A percentile compares a stretch with the other conserved stretches of the same genome.
Evolutionary conservation across 2,888 invertebrate genomes (phyloP).

Genomic region (Drosophila neotestacea): DNA sequence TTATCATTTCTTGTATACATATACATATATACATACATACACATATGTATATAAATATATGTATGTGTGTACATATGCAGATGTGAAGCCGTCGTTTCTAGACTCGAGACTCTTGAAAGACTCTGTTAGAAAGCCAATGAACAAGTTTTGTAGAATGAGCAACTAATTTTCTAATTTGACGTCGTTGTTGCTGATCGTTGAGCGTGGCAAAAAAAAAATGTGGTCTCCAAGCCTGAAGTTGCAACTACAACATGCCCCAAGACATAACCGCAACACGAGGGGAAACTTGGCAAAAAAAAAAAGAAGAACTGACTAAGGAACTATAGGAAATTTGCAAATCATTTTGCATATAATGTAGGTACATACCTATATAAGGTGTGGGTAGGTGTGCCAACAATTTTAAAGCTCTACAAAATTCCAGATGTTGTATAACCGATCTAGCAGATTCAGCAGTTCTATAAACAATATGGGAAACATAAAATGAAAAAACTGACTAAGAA

Average conservation of each 20-base stretch:
- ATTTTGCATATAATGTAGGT: not conserved
- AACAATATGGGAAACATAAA: conserved; percentile 18
- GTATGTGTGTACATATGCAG: conserved; percentile 36
- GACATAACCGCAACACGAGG: not conserved
- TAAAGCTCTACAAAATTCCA: conserved; percentile 3
- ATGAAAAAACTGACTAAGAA: too few species aligned
- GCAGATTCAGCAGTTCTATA: conserved; percentile 35
- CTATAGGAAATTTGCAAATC: conserved; percentile 8
- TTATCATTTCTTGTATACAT: not conserved
- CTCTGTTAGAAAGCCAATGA: conserved; percentile 73
- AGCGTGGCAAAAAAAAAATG: conserved; percentile 39
- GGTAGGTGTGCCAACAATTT: conserved; percentile 25
- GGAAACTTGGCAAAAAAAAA: not conserved
- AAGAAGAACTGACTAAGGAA: conserved; percentile 11
- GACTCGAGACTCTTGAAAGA: conserved; percentile 13
- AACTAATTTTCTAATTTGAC: conserved; percentile 77
- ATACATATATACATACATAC: not conserved
- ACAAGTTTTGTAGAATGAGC: conserved; percentile 74
- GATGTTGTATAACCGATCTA: conserved; percentile 23
- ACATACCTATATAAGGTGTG: conserved; percentile 1
- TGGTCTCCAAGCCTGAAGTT: conserved; percentile 8
- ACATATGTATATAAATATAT: not conserved
- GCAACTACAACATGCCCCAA: conserved; percentile 19
- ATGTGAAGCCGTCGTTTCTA: conserved; percentile 33
- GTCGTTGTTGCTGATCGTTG: conserved; percentile 45